Evolutionary conservation across 2,797 vertebrate species (phyloP).

Genomic region (Lagothrix lagotricha): DNA sequence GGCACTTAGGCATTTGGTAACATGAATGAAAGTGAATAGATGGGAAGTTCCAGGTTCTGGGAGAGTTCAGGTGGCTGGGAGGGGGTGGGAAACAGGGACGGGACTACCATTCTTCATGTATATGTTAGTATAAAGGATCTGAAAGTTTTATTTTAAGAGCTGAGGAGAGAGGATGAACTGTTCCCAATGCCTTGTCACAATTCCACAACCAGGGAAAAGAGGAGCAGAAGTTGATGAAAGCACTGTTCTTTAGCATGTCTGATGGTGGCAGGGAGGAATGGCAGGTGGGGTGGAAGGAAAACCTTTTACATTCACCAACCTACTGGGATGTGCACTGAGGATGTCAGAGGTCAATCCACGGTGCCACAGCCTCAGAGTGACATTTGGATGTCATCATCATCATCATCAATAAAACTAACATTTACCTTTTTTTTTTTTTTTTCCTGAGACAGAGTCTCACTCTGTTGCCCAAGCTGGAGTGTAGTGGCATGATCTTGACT

Average conservation of each 20-base stretch:
- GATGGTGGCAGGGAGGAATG: neutral
- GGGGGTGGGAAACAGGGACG: neutral
- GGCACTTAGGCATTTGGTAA: neutral
- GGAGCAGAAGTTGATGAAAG: neutral
- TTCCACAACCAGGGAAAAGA: neutral
- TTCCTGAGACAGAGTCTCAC: too few species aligned
- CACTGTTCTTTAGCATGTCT: neutral
- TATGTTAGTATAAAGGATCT: neutral
- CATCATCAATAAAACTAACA: neutral
- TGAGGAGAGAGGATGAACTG: neutral
- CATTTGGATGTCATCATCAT: neutral
- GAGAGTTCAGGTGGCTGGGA: neutral
- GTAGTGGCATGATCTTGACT: too few species aligned
- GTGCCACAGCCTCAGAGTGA: neutral
- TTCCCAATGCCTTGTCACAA: neutral
- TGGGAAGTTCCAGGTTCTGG: neutral
- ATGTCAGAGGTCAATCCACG: neutral
- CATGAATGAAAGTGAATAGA: neutral
- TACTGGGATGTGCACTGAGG: neutral
- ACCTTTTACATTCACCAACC: neutral
- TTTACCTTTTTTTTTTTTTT: neutral
- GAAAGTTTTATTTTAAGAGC: neutral
- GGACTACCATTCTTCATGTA: neutral
- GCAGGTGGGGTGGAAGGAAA: rapidly evolving
- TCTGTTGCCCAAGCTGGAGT: too few species aligned